Evolutionary conservation across 2,888 invertebrate genomes (phyloP).

Genomic region (Phorcus lineatus): DNA sequence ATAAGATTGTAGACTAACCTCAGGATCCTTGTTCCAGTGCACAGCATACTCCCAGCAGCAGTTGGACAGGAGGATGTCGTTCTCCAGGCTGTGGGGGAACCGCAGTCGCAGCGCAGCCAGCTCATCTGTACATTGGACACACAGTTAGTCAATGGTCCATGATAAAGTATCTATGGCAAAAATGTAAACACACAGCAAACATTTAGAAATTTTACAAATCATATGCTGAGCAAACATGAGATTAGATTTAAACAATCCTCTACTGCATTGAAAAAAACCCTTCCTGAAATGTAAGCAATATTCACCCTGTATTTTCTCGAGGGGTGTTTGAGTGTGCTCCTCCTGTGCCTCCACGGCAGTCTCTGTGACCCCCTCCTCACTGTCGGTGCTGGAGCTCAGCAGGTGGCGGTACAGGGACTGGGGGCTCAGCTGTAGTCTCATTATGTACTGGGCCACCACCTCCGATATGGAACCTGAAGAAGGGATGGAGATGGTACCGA

Average conservation of each 20-base stretch:
- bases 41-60: conserved; percentile 94
- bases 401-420: conserved; percentile 50
- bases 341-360: background rate
- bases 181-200: too few relatives aligned
- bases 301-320: conserved; percentile 42
- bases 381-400: conserved; percentile 23
- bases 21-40: conserved; percentile 87
- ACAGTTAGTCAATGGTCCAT: background rate
- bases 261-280: too few relatives aligned
- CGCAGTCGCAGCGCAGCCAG: conserved; percentile 77
- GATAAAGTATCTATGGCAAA: background rate
- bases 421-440: conserved; percentile 75
- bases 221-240: too few relatives aligned
- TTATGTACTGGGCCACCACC: conserved; percentile 90
- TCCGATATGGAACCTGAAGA: conserved; percentile 89
- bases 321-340: conserved; percentile 1
- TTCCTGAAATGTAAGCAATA: conserved; percentile 21
- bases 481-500: conserved; percentile 75
- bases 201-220: too few relatives aligned
- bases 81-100: conserved; percentile 90
- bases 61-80: conserved; percentile 87
- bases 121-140: conserved; percentile 45
- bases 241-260: too few relatives aligned
- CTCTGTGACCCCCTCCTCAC: conserved; percentile 2
- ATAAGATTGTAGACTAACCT: conserved; percentile 47